Conservation (phyloP, 2,888 invertebrate species). For the Macrosiphum euphorbiae region DNA sequence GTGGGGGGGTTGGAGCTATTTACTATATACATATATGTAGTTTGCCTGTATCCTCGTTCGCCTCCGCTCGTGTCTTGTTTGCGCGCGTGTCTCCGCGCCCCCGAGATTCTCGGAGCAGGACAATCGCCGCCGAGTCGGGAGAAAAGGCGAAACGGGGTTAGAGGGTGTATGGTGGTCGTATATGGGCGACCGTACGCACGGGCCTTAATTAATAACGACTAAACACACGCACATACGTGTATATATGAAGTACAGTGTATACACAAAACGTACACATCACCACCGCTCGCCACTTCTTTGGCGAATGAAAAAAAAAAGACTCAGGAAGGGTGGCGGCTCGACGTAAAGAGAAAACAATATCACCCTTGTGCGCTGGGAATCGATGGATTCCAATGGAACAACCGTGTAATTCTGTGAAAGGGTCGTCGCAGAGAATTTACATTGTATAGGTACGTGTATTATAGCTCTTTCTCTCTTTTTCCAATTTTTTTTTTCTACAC, state of each 20-base stretch:
- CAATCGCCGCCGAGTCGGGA: neutral
- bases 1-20: neutral
- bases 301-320: constrained; percentile 15
- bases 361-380: constrained; percentile 39
- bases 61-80: constrained; percentile 31
- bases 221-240: constrained; percentile 33
- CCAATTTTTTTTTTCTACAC: neutral
- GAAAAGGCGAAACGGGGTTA: neutral
- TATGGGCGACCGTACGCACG: constrained; percentile 2
- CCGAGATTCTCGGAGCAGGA: neutral
- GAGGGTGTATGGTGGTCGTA: neutral
- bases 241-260: neutral
- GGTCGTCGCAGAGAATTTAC: constrained; percentile 50
- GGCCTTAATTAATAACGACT: constrained; percentile 58
- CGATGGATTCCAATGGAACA: constrained; percentile 55
- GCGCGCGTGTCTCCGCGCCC: neutral
- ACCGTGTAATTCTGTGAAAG: constrained; percentile 45
- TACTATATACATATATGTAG: neutral
- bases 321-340: neutral
- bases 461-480: neutral
- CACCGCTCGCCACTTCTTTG: neutral
- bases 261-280: neutral
- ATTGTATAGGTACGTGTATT: neutral
- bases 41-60: neutral
- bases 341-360: constrained; percentile 57